Base-by-base conservation (phyloP, 35 echinoderm and acorn worm genomes). In the Chiridota heheva region DNA sequence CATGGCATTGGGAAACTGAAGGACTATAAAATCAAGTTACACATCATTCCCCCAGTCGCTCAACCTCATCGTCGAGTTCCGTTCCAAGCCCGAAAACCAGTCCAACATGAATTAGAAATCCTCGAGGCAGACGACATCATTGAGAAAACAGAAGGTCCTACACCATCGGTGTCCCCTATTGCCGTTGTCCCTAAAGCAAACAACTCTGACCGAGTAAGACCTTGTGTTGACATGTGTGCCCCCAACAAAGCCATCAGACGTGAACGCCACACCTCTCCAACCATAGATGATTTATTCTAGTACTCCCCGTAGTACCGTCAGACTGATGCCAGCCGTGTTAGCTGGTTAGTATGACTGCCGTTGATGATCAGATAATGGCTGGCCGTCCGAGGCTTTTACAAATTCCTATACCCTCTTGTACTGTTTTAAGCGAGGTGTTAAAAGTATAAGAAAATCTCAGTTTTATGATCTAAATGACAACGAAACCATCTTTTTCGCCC, bases 81-180 rank as follows among this genome's bases (percentile, higher is more conserved):
- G 15, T 93, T 93, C 39, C 84, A 88, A 35, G 70, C 53, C 16
- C 26, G 90, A 34, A 82, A 76, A 68, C 47, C 77, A 41, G 90
- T 88, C 15, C 85, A 87, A 22, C 10, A 8, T 33, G 73, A 88
- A 58, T 42, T 89, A 1, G 31, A 84, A 40, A 17, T 72, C 20
- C 36, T 95, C 5, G 48, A 79, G 62, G 64, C 60, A 7, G 17
- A 33, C 4, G 86, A 78, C 56, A 84, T 95, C 30, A 89, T 89
- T 17, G 91, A 95, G 51, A 84, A 44, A 29, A 39, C 73, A 3
- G 22, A 2, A 20, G 83, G 83, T 27, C 84, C 84, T 3, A 87
- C 84, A 4, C 71, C 71, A 4, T 87, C 72, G 84, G 49, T 87
- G 2, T 78, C 72, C 6, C 84, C 84, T 7, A 79, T 87, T n/a